Percentiles rank a stretch among this genome's conserved stretches.
phyloP scores from a whole-genome alignment of 2,888 invertebrate species.

The Ariolimax columbianus region DNA sequence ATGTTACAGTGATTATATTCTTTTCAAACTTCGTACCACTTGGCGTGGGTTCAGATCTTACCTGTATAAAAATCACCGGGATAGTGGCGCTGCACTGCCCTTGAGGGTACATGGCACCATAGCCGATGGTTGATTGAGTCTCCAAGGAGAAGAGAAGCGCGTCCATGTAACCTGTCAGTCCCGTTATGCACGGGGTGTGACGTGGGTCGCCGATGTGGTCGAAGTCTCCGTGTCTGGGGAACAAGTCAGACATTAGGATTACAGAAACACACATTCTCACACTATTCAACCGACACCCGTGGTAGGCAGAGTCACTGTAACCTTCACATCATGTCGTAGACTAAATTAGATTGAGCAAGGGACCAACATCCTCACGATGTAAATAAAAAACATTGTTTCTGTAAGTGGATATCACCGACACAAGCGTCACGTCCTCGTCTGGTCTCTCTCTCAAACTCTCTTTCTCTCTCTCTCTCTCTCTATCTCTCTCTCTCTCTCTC shows the following conservation, averaged over 20 bases:
- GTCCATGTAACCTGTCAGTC: slow-evolving; percentile 91
- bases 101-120: slow-evolving; percentile 90
- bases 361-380: no score
- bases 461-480: not conserved
- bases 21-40: no score
- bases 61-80: slow-evolving; percentile 80
- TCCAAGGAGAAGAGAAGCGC: slow-evolving; percentile 97
- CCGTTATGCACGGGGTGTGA: slow-evolving; percentile 81
- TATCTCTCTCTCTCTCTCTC: not conserved
- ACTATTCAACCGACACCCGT: no score
- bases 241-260: not conserved
- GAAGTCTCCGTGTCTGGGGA: slow-evolving; percentile 50
- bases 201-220: slow-evolving; percentile 55
- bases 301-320: no score
- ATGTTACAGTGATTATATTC: not conserved
- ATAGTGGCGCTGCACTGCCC: slow-evolving; percentile 92
- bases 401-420: no score
- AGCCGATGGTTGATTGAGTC: slow-evolving; percentile 97
- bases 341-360: no score
- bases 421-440: no score
- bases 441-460: not conserved
- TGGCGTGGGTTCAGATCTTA: slow-evolving; percentile 73
- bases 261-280: not conserved
- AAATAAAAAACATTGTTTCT: no score
- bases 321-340: no score